Evolutionary conservation across 2,797 vertebrate species (phyloP).

Genomic region (Rhabdomys pumilio): DNA sequence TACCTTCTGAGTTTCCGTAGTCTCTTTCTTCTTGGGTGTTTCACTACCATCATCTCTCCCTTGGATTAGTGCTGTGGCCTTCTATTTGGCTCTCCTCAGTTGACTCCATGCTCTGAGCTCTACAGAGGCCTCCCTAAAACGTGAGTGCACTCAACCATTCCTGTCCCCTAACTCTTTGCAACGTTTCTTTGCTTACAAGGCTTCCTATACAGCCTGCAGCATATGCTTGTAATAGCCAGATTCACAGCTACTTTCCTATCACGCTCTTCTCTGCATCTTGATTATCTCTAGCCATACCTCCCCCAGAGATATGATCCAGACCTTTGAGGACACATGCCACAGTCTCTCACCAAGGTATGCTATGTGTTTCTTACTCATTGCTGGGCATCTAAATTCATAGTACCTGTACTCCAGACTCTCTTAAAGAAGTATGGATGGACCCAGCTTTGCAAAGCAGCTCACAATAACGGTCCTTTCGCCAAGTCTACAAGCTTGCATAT

Average conservation of each 20-base stretch:
- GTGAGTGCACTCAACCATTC: not conserved
- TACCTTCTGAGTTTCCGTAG: not conserved
- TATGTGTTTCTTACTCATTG: not conserved
- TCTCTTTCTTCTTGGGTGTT: conserved; percentile 1
- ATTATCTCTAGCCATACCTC: not conserved
- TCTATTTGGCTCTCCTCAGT: not conserved
- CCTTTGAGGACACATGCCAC: not conserved
- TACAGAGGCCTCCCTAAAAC: not conserved
- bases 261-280: not conserved
- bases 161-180: not conserved
- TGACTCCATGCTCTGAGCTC: not conserved
- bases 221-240: not conserved
- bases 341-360: not conserved
- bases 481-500: not conserved
- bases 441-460: not conserved
- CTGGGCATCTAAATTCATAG: not conserved
- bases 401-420: not conserved
- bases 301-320: not conserved
- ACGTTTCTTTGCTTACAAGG: not conserved
- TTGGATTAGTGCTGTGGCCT: not conserved
- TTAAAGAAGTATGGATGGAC: not conserved
- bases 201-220: not conserved
- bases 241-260: not conserved
- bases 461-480: not conserved
- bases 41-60: not conserved